Conservation (phyloP, 2,888 invertebrate genomes). For the Eueremaeus valkanovi region DNA sequence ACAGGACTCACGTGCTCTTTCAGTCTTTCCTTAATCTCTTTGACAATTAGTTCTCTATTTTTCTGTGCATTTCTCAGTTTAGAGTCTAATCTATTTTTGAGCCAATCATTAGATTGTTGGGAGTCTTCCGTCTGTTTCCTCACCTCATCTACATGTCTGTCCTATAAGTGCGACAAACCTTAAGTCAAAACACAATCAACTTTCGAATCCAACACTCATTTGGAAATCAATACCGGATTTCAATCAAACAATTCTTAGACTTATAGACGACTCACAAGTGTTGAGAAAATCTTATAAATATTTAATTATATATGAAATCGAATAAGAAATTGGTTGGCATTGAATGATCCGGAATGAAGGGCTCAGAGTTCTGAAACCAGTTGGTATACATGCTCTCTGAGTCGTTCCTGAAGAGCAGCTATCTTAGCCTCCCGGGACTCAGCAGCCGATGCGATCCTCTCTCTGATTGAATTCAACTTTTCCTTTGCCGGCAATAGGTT, state of each 20-base stretch:
- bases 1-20: conserved; percentile 76
- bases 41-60: conserved; percentile 54
- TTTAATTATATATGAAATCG: not conserved
- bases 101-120: conserved; percentile 45
- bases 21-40: conserved; percentile 64
- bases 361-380: no score
- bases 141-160: conserved; percentile 45
- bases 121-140: conserved; percentile 45
- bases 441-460: conserved; percentile 79
- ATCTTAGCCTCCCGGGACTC: conserved; percentile 85
- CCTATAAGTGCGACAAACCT: conserved; percentile 56
- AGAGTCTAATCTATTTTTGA: conserved; percentile 43
- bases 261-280: no score
- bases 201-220: not conserved
- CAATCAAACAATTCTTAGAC: not conserved
- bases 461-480: conserved; percentile 78
- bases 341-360: not conserved
- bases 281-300: no score
- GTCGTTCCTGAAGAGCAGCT: conserved; percentile 81
- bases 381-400: conserved; percentile 89
- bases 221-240: not conserved
- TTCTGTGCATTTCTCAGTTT: conserved; percentile 47
- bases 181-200: not conserved
- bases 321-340: no score
- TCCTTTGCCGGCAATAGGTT: conserved; percentile 65